Percentiles rank a stretch among this genome's conserved stretches.
Evolutionary conservation across 2,888 invertebrate species (phyloP).

Genomic region (Dorcus hopei): DNA sequence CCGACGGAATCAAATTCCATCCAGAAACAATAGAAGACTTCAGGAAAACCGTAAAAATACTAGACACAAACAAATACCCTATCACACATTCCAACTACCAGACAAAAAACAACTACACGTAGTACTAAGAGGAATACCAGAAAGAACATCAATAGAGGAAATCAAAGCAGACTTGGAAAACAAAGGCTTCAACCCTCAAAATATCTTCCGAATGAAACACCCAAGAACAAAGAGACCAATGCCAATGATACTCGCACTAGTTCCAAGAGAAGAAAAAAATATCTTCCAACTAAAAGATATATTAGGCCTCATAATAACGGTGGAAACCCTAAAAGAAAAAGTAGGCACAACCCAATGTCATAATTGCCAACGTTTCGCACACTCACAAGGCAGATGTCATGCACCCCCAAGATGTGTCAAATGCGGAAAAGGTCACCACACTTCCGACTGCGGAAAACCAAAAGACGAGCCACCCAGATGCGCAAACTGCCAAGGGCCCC

Average conservation of each 20-base stretch:
- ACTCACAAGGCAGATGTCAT: neutral
- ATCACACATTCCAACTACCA: too few species aligned
- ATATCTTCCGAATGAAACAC: too few species aligned
- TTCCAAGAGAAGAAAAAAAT: neutral
- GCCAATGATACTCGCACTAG: neutral
- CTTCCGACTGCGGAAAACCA: neutral
- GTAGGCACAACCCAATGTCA: neutral
- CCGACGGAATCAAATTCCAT: too few species aligned
- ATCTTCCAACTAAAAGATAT: constrained; percentile 2
- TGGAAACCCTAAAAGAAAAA: neutral
- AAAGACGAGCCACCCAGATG: neutral
- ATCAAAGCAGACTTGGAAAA: too few species aligned
- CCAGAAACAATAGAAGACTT: too few species aligned
- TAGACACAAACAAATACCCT: too few species aligned
- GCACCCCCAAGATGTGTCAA: neutral
- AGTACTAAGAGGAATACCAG: too few species aligned
- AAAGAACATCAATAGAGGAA: too few species aligned
- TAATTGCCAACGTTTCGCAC: neutral
- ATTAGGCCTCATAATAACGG: neutral
- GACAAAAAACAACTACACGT: too few species aligned
- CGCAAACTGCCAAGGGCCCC: neutral
- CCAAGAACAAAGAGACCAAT: too few species aligned
- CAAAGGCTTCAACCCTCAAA: too few species aligned
- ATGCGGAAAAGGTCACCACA: neutral
- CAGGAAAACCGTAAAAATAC: too few species aligned